Conservation (phyloP, 2,797 vertebrate species). For the Darevskia mixta region DNA sequence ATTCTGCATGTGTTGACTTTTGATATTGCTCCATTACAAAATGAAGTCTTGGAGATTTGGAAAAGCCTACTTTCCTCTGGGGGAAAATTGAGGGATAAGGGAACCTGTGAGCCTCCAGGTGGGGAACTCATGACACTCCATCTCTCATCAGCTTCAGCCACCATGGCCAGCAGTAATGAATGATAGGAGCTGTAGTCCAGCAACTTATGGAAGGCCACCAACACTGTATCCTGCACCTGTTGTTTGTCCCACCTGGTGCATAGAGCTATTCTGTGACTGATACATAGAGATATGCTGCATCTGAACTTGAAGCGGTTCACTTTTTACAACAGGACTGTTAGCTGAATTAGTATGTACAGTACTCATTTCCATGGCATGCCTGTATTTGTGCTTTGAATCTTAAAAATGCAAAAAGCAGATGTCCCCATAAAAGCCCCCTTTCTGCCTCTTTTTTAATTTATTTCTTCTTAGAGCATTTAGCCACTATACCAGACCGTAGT, state of each 20-base stretch:
- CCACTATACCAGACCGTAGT: not conserved
- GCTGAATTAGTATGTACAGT: not conserved
- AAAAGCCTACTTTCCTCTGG: not conserved
- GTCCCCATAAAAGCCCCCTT: not conserved
- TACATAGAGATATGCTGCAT: not conserved
- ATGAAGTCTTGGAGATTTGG: not conserved
- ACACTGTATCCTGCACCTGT: too few species aligned
- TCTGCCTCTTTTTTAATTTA: not conserved
- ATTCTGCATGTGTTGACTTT: not conserved
- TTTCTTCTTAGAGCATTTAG: constrained; percentile 46
- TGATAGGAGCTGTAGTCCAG: too few species aligned
- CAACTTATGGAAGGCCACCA: too few species aligned
- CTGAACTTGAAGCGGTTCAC: not conserved
- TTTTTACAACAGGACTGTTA: not conserved
- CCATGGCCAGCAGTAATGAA: too few species aligned
- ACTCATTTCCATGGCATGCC: not conserved
- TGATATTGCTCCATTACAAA: not conserved
- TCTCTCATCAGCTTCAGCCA: too few species aligned
- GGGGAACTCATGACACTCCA: too few species aligned
- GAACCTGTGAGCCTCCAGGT: not conserved
- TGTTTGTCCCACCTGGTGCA: not conserved
- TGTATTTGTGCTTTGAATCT: not conserved
- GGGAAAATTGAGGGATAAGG: not conserved
- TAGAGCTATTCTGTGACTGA: not conserved
- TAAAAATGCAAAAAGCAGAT: constrained; percentile 31